phyloP scores from a whole-genome alignment of 2,113 vertebrate genomes.

The Cyanistes caeruleus region DNA sequence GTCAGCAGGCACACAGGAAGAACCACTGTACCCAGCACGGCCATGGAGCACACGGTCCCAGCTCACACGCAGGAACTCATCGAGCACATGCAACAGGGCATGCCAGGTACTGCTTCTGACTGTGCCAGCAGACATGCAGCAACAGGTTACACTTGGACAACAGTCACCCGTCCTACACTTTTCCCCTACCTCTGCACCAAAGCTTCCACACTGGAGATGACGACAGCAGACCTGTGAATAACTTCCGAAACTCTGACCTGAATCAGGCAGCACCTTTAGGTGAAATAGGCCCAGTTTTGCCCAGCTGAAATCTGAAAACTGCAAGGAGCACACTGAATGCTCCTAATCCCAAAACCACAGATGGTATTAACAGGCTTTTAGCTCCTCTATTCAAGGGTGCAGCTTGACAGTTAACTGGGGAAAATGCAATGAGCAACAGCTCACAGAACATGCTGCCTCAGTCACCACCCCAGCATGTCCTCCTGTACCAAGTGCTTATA shows the following conservation, averaged over 20 bases:
- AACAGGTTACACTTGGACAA: background rate
- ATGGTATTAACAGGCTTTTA: background rate
- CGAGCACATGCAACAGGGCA: background rate
- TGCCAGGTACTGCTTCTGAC: background rate
- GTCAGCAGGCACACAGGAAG: background rate
- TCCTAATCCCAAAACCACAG: background rate
- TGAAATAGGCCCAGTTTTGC: background rate
- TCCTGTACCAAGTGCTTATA: background rate
- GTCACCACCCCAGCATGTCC: rapidly evolving
- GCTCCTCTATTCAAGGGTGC: background rate
- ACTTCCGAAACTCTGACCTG: background rate
- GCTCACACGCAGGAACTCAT: background rate
- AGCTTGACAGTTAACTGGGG: background rate
- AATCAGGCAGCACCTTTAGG: background rate
- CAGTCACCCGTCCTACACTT: background rate
- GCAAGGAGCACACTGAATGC: background rate
- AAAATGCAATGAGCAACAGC: background rate
- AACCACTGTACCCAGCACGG: rapidly evolving
- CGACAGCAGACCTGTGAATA: background rate
- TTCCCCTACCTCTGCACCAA: background rate
- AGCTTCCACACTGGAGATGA: background rate
- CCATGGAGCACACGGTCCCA: rapidly evolving
- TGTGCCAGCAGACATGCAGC: background rate
- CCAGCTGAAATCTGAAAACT: background rate
- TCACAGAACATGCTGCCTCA: rapidly evolving